Conservation (phyloP, 1,140 invertebrate genomes). For the Calephelis virginiensis region DNA sequence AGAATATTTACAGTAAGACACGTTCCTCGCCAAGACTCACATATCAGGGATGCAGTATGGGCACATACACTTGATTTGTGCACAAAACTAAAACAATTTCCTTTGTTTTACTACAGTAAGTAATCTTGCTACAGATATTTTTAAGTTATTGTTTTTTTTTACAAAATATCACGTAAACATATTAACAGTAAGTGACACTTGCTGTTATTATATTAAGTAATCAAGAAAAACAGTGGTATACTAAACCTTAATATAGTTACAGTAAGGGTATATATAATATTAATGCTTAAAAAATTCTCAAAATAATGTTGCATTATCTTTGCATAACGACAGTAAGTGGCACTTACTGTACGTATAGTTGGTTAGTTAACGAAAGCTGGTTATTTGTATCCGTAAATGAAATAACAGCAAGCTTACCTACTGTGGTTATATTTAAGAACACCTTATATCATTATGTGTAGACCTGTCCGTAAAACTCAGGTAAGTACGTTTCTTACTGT, state of each 20-base stretch:
- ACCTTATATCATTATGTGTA: not conserved
- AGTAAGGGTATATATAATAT: no score
- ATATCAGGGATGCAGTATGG: no score
- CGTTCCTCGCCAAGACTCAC: no score
- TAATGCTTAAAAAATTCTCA: no score
- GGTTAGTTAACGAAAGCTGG: not conserved
- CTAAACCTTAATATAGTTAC: no score
- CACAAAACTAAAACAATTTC: no score
- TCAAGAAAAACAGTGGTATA: not conserved
- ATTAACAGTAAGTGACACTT: constrained; percentile 6
- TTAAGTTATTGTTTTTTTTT: constrained; percentile 5
- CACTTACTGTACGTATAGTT: no score
- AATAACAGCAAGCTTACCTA: not conserved
- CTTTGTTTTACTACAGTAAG: constrained; percentile 9
- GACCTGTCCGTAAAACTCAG: not conserved
- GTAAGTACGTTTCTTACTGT: not conserved
- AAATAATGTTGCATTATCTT: no score
- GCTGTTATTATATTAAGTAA: not conserved
- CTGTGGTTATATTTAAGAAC: constrained; percentile 1
- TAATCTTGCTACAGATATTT: constrained; percentile 1
- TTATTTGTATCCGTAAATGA: no score
- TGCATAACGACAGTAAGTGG: no score
- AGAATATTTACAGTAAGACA: no score
- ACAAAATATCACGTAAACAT: constrained; percentile 5
- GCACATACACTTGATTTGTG: no score